Conservation (phyloP, 2,113 vertebrate species). For the Aythya baeri region DNA sequence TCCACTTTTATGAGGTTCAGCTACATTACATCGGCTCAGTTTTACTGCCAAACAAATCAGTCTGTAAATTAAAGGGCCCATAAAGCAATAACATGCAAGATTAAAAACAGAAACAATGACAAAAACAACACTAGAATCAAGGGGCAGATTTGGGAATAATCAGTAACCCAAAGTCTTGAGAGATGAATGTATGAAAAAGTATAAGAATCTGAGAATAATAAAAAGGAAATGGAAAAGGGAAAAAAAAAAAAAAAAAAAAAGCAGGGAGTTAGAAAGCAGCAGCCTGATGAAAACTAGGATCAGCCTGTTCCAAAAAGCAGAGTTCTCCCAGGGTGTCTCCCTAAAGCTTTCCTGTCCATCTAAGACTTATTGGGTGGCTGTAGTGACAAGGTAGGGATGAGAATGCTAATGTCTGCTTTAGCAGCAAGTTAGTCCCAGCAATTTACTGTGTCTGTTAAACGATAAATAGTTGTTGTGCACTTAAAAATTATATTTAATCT, state of each 20-base stretch:
- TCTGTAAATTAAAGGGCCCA: neutral
- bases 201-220: neutral
- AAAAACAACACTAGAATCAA: neutral
- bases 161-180: neutral
- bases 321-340: neutral
- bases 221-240: neutral
- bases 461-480: neutral
- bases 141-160: neutral
- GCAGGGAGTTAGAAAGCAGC: neutral
- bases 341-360: neutral
- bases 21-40: neutral
- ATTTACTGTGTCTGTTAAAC: neutral
- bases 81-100: neutral
- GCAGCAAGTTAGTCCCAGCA: neutral
- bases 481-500: neutral
- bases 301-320: neutral
- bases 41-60: neutral
- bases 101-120: neutral
- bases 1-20: neutral
- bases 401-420: rapidly evolving
- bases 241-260: neutral
- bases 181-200: neutral
- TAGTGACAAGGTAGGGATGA: neutral
- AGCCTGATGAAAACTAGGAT: neutral
- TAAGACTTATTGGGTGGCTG: neutral